Evolutionary conservation across 2,888 invertebrate genomes (phyloP), one percentile per base, ranked within the genome.

Genomic region (Scaptomyza caliginosa): DNA sequence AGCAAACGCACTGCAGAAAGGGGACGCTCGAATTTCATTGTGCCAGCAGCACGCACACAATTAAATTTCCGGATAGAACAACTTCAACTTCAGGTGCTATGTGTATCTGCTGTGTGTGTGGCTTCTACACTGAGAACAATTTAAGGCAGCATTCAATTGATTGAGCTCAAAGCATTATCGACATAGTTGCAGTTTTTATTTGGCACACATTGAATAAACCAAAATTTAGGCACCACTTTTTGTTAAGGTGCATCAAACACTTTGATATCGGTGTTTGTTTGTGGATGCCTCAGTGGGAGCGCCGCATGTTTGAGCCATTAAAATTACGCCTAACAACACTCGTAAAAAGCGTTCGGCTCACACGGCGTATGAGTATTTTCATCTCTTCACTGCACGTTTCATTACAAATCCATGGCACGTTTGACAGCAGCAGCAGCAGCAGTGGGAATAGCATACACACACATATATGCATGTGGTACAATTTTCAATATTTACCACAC

Each of bases 301-400:
- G 40, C 66, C 71, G 78, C 68, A 74, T 83, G 84, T 83, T 83
- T 77, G 81, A 68, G 73, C 84, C 84, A 84, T 84, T 84, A 84
- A 84, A 84, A 84, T 86, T 84, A 83, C 86, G 85, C 84, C 84
- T 84, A 84, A 86, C 69, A 74, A 80, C 69, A 75, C 69, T 83
- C 86, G 66, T 76, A 71, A 81, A 83, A 86, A 75, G 71, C 55
- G 46, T 64, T 67, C 58, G 74, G 78, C 81, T 73, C 67, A 75
- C 81, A 51, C 73, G 69, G 81, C 75, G 81, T 83, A 80, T 80
- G 75, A 73, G 73, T 69, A 68, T 80, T 75, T 80, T 69, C 74
- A 68, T 64, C 60, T 50, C 62, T 60, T 55, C 48, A 66, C 69
- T 28, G 54, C 85, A 82, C 81, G 86, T 86, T 83, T 83, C 83